phyloP scores from a whole-genome alignment of 2,888 invertebrate genomes.

The Apantesis nais region DNA sequence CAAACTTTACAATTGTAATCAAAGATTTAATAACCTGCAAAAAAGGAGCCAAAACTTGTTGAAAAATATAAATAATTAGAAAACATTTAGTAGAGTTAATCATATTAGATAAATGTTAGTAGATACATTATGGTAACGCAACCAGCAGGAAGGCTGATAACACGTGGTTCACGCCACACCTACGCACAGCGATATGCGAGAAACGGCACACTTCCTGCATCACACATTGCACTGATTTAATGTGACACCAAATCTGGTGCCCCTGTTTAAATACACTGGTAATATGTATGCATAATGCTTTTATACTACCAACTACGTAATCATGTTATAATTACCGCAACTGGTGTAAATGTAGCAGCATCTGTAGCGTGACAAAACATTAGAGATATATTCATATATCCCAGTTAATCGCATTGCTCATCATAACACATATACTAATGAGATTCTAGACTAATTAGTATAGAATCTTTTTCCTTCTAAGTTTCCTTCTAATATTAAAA shows the following conservation, averaged over 20 bases:
- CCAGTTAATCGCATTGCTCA: no score
- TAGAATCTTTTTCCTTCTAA: no score
- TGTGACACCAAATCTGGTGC: constrained; percentile 39
- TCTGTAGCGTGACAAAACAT: background rate
- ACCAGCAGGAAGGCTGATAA: constrained; percentile 18
- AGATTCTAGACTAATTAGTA: no score
- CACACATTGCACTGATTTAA: constrained; percentile 50
- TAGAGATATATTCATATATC: no score
- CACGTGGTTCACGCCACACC: constrained; percentile 4
- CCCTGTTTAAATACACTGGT: constrained; percentile 22
- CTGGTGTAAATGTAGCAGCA: background rate
- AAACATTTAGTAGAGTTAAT: background rate
- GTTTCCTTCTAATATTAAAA: no score
- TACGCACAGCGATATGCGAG: constrained; percentile 42
- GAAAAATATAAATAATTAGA: background rate
- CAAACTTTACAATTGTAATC: background rate
- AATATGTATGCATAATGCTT: constrained; percentile 14
- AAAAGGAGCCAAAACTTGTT: background rate
- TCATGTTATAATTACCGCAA: background rate
- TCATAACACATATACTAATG: no score
- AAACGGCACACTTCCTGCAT: constrained; percentile 61
- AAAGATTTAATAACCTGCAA: background rate
- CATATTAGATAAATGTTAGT: background rate
- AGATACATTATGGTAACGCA: constrained; percentile 1
- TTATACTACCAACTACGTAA: background rate